These are phyloP conservation scores for Psittacus erithacus DNA, from an alignment of 2,113 vertebrate species.

Conservation along the genomic window DNA sequence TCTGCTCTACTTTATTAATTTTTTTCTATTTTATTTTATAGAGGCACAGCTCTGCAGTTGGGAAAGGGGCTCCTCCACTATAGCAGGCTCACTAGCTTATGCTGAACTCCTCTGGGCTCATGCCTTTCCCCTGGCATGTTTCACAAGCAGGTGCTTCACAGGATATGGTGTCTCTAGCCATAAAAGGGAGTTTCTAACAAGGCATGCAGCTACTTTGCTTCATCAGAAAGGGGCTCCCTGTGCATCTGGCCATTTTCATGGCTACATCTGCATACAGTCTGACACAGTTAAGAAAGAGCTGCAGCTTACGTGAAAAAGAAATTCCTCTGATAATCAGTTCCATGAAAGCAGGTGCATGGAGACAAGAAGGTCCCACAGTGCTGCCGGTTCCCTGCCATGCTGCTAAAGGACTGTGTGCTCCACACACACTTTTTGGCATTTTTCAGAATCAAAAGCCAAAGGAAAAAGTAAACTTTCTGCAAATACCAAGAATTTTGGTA, in stretches of 20 bases:
- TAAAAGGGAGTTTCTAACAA: not conserved
- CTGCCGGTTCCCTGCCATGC: not conserved
- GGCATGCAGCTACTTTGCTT: not conserved
- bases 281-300: not conserved
- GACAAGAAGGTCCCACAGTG: not conserved
- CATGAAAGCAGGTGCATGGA: not conserved
- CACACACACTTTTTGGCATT: too few species aligned
- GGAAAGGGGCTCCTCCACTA: accelerated
- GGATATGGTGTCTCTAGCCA: not conserved
- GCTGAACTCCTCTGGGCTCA: accelerated
- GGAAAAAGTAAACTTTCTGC: not conserved
- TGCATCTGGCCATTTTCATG: not conserved
- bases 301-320: not conserved
- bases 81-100: not conserved
- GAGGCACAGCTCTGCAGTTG: not conserved
- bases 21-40: not conserved
- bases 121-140: not conserved
- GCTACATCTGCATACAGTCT: not conserved
- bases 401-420: not conserved
- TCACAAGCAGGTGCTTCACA: not conserved
- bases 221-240: not conserved
- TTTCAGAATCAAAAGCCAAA: not conserved
- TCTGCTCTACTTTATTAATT: not conserved
- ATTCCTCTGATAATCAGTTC: not conserved
- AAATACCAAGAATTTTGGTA: not conserved